Evolutionary conservation across 2,888 invertebrate genomes (phyloP), one percentile per base, ranked within the genome.

Genomic region (Erannis defoliaria): DNA sequence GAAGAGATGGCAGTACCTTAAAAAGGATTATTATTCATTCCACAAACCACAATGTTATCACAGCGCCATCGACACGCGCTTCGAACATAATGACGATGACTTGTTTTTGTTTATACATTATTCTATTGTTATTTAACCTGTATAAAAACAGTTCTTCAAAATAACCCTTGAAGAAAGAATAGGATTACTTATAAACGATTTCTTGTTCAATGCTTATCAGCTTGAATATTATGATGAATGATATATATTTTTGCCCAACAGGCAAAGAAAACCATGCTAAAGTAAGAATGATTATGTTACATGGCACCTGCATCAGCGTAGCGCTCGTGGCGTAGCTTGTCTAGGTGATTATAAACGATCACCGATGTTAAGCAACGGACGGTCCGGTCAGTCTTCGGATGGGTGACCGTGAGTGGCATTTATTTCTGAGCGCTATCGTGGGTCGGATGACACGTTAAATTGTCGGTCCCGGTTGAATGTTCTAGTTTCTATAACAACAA

Each of bases 41-140:
- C 43, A 19, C 29, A 42, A 21, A n/a, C 62, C 58, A 86, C 86
- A 88, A 89, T 89, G 85, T 86, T 89, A 90, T 90, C 90, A 69
- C 51, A n/a, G 40, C 69, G 78, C 80, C 81, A 90, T 90, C 89
- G 81, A 83, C 89, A 86, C 88, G 90, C 84, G 89, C 79, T 71
- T 43, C 46, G 61, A 65, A 67, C 68, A 69, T 70, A 74, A 54
- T 40, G 53, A 26, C 33, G 21, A 75, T 77, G 69, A 76, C 75
- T 73, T 80, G 81, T 83, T 83, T 80, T 81, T 85, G 80, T 87
- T 84, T 82, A 82, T 72, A 68, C 78, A 80, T 77, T 68, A 69
- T 64, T 60, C 64, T 38, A 60, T 69, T 67, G 64, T 67, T 64
- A 14, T n/a, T n/a, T 33, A n/a, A 16, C 5, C 4, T 31, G 9